Evolutionary conservation across 23 tunicate genomes (phyloP), one percentile per base, ranked within the genome.

Genomic region (Phallusia fumigata): DNA sequence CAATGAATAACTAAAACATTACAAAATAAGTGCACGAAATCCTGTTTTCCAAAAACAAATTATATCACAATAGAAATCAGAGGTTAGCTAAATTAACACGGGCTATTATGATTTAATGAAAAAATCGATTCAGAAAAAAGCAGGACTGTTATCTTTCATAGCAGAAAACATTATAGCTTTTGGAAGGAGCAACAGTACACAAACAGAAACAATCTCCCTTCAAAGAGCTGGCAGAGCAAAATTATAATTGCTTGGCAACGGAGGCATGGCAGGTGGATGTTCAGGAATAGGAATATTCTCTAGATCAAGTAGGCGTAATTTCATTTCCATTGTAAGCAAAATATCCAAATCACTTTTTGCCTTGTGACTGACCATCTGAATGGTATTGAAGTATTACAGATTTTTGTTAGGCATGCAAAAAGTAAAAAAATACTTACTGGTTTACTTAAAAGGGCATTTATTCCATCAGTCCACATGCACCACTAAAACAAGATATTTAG

Each of bases 221-320:
- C 10, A 40, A 5, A 40, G 8, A 40, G 74, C n/a, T 18, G 84
- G 32, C 22, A 80, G 84, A 33, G 94, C 90, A 85, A 88, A 94
- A 36, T 94, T 89, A 75, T 85, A 94, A 77, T 94, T 84, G 32
- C 64, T 87, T 30, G 98, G 98, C 13, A 85, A 88, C 0, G 83
- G 53, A 12, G 98, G 98, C 10, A 94, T 86, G 19, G 80, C 58
- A 28, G 98, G 98, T 24, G 98, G 90, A 19, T 82, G 85, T 32
- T 94, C 98, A 30, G 98, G 98, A 30, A 94, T 94, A 13, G 86
- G 90, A 36, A 94, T 86, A 64, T 86, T 89, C 78, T 89, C 98
- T 0, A 94, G 88, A 34, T 94, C 98, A 21, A 94, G 64, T 28
- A 94, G 50, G 0, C 89, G 90, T 2, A 94, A 85, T 76, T 94